Evolutionary conservation across 1,140 invertebrate genomes (phyloP).

Genomic region (Phymorhynchus buccinoides): DNA sequence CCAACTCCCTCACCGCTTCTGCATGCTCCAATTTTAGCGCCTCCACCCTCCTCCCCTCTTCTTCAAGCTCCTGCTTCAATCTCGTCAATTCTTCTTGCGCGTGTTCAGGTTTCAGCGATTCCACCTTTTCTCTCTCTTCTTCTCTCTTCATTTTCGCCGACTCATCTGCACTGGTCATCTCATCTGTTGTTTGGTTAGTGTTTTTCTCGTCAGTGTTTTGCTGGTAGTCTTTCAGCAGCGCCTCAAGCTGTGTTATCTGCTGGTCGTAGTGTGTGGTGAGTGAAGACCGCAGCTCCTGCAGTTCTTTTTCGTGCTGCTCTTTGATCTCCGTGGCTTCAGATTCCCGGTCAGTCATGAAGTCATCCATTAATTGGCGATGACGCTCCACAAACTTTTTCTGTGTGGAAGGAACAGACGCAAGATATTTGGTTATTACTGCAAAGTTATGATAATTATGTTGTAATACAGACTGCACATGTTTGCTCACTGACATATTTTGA

Average conservation of each 20-base stretch:
- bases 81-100: not conserved
- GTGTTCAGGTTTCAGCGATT: not conserved
- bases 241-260: not conserved
- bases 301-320: slow-evolving; percentile 55
- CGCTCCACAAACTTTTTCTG: slow-evolving; percentile 61
- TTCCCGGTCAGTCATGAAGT: slow-evolving; percentile 54
- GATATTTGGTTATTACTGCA: too few relatives aligned
- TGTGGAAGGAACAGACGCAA: too few relatives aligned
- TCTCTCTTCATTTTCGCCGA: too few relatives aligned
- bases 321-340: slow-evolving; percentile 57
- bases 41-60: slow-evolving; percentile 22
- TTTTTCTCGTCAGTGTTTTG: not conserved
- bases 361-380: slow-evolving; percentile 57
- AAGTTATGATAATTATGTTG: too few relatives aligned
- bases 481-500: too few relatives aligned
- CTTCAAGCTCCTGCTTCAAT: not conserved
- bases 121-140: not conserved
- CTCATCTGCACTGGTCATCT: too few relatives aligned
- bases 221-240: not conserved
- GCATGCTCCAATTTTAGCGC: slow-evolving; percentile 36
- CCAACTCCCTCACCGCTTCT: slow-evolving; percentile 27
- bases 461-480: too few relatives aligned
- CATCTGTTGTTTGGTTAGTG: too few relatives aligned
- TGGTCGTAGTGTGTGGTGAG: slow-evolving; percentile 17
- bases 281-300: slow-evolving; percentile 47